Conservation (phyloP, 1,140 invertebrate species). For the Coenobita brevimanus region DNA sequence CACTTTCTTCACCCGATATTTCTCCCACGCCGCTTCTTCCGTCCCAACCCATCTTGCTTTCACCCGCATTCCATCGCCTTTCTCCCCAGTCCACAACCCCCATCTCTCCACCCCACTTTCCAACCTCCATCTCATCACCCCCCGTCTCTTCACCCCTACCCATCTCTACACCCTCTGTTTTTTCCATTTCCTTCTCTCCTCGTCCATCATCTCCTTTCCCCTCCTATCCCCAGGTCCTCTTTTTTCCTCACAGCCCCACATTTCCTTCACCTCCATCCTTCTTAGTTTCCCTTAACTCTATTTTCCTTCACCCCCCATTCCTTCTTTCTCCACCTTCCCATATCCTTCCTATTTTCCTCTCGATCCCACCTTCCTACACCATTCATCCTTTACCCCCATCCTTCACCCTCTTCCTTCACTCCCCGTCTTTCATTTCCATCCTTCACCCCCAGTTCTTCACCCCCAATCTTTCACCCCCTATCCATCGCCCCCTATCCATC, state of each 20-base stretch:
- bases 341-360: neutral
- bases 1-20: no score
- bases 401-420: neutral
- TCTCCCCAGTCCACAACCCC: no score
- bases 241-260: neutral
- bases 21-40: no score
- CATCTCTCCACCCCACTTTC: no score
- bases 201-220: neutral
- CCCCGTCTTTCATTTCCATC: slow-evolving; percentile 1
- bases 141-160: no score
- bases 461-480: slow-evolving; percentile 4
- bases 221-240: no score
- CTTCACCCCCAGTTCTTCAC: neutral
- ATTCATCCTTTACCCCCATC: neutral
- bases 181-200: no score
- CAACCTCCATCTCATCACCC: no score
- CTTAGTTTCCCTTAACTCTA: slow-evolving; percentile 2
- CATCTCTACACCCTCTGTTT: no score
- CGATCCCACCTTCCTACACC: neutral
- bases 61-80: no score
- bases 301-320: neutral
- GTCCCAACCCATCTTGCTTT: no score
- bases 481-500: no score
- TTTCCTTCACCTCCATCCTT: neutral
- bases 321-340: neutral